A percentile compares a stretch with the other conserved stretches of the same genome.
phyloP scores from a whole-genome alignment of 1,140 invertebrate species.

The Vanessa tameamea region DNA sequence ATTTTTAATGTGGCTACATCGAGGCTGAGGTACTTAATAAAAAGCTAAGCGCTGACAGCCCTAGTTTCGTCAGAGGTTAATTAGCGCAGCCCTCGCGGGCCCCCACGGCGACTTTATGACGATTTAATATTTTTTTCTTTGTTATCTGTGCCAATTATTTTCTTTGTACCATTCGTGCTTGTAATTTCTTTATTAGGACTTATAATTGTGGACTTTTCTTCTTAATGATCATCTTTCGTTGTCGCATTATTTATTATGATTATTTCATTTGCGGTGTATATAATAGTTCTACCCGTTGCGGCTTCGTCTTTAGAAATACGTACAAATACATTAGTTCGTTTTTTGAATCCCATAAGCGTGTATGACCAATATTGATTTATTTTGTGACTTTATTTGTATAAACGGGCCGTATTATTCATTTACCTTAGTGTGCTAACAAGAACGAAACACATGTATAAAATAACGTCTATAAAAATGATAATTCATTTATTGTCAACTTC shows the following conservation, averaged over 20 bases:
- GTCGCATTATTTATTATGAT: background rate
- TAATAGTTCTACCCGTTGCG: too few species aligned
- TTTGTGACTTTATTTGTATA: too few species aligned
- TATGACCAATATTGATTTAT: too few species aligned
- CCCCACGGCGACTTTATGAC: slow-evolving; percentile 28
- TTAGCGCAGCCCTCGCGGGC: slow-evolving; percentile 40
- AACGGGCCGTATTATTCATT: too few species aligned
- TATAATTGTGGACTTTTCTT: slow-evolving; percentile 10
- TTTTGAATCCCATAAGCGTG: too few species aligned
- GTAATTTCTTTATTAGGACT: slow-evolving; percentile 22
- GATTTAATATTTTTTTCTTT: slow-evolving; percentile 28
- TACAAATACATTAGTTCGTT: too few species aligned
- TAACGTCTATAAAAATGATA: too few species aligned
- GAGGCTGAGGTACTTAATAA: background rate
- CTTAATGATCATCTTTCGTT: slow-evolving; percentile 1
- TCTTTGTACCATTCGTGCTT: slow-evolving; percentile 14
- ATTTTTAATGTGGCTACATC: background rate
- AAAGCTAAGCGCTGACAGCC: slow-evolving; percentile 4
- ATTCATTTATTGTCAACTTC: too few species aligned
- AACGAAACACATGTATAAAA: too few species aligned
- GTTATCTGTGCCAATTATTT: slow-evolving; percentile 31
- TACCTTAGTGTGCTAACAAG: too few species aligned
- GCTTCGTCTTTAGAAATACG: too few species aligned
- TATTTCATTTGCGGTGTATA: background rate
- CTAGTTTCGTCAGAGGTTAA: slow-evolving; percentile 41